Conservation (phyloP, 2,797 vertebrate genomes). For the Alectoris magna region DNA sequence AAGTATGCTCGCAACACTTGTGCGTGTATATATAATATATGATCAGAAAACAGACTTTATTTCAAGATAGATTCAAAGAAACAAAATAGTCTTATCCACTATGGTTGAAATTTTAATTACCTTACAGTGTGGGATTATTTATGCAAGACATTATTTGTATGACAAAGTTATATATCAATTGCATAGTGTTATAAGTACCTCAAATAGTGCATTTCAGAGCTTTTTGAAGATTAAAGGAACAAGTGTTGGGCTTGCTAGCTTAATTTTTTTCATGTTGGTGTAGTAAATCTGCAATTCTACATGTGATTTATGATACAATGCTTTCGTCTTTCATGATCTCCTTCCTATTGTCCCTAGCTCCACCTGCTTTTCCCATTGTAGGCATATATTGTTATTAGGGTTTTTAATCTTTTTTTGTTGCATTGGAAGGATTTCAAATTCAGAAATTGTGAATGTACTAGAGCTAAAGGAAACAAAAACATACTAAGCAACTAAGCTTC, state of each 20-base stretch:
- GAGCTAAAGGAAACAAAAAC: background rate
- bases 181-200: background rate
- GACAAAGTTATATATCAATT: background rate
- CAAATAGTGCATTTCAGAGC: background rate
- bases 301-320: background rate
- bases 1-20: accelerated
- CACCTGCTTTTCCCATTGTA: background rate
- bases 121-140: background rate
- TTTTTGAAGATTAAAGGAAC: background rate
- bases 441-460: background rate
- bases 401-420: background rate
- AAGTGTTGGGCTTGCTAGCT: background rate
- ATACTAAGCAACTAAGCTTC: background rate
- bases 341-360: background rate
- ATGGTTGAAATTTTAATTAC: background rate
- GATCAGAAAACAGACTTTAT: background rate
- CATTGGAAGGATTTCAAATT: background rate
- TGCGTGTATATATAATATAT: background rate
- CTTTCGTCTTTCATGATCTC: background rate
- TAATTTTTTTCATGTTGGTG: background rate
- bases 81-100: background rate
- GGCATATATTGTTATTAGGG: background rate
- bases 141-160: background rate
- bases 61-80: background rate
- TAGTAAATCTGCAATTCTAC: background rate